Percentiles rank a stretch among this genome's conserved stretches.
Conservation (phyloP, 1,140 invertebrate genomes). For the Bombus terrestris region DNA sequence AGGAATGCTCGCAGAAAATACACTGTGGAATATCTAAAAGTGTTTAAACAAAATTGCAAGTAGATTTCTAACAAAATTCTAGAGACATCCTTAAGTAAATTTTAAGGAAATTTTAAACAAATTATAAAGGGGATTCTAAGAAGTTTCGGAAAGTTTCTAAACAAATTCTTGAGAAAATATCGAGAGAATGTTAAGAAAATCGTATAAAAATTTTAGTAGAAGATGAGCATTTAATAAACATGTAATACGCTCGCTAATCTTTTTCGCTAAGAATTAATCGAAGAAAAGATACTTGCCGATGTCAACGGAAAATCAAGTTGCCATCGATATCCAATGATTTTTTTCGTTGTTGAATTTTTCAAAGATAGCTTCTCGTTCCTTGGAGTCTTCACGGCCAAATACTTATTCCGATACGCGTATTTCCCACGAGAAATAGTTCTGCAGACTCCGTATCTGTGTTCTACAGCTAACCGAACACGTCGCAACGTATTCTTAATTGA, state of each 20-base stretch:
- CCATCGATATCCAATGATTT: constrained; percentile 34
- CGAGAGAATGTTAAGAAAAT: neutral
- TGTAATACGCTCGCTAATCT: neutral
- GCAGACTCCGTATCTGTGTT: constrained; percentile 3
- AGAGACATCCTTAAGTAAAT: too few relatives aligned
- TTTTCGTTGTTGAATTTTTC: constrained; percentile 49
- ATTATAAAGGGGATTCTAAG: neutral
- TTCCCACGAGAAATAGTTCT: constrained; percentile 55
- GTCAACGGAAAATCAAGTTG: neutral
- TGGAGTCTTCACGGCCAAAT: constrained; percentile 36
- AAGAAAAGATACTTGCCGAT: neutral
- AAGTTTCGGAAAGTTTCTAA: neutral
- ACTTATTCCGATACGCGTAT: constrained; percentile 58
- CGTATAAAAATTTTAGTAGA: too few relatives aligned
- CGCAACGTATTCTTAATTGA: constrained; percentile 64
- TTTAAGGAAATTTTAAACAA: too few relatives aligned
- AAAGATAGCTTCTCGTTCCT: constrained; percentile 51
- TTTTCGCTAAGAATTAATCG: neutral
- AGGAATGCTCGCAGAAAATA: too few relatives aligned
- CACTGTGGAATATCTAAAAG: too few relatives aligned
- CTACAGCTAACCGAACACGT: constrained; percentile 4
- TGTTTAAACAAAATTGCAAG: too few relatives aligned
- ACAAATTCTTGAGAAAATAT: neutral
- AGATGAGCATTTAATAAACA: too few relatives aligned
- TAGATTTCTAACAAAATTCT: too few relatives aligned